These are phyloP conservation scores for Sorex fumeus DNA, from an alignment of 2,113 vertebrate genomes.

Conservation along the genomic window DNA sequence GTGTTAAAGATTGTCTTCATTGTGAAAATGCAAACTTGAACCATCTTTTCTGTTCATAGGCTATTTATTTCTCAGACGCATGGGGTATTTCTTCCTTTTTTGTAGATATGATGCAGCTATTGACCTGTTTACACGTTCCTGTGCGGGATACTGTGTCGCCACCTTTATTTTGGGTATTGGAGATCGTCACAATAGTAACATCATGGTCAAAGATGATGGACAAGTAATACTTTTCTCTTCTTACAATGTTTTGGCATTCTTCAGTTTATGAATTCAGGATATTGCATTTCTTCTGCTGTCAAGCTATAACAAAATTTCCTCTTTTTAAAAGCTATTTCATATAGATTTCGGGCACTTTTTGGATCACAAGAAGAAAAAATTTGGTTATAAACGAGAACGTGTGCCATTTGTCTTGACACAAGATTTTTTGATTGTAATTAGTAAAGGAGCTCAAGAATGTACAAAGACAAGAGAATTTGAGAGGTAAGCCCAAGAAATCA, in stretches of 20 bases:
- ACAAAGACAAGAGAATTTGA: conserved; percentile 99
- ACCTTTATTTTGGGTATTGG: conserved; percentile 99
- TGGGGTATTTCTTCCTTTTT: conserved; percentile 54
- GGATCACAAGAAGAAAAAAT: conserved; percentile 99
- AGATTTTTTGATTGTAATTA: conserved; percentile 99
- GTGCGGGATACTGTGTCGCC: conserved; percentile 98
- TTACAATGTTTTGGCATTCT: conserved; percentile 21
- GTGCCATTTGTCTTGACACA: conserved; percentile 99
- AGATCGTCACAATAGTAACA: conserved; percentile 99
- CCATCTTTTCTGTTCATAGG: neutral
- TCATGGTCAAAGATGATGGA: conserved; percentile 99
- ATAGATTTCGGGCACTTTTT: conserved; percentile 99
- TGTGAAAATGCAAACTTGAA: neutral
- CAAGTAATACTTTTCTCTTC: conserved; percentile 90
- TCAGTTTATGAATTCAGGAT: conserved; percentile 17
- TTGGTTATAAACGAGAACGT: conserved; percentile 98
- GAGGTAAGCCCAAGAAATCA: conserved; percentile 89
- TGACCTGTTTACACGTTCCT: conserved; percentile 98
- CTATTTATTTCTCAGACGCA: neutral
- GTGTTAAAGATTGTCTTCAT: conserved; percentile 22
- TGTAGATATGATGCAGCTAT: conserved; percentile 97
- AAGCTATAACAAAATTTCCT: conserved; percentile 73
- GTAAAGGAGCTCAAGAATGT: conserved; percentile 98
- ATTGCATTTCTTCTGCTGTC: conserved; percentile 29
- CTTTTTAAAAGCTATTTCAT: conserved; percentile 94